A percentile compares a stretch with the other conserved stretches of the same genome.
These are phyloP conservation scores for Epirrhoe alternata DNA, from an alignment of 2,888 invertebrate genomes.

Conservation along the genomic window DNA sequence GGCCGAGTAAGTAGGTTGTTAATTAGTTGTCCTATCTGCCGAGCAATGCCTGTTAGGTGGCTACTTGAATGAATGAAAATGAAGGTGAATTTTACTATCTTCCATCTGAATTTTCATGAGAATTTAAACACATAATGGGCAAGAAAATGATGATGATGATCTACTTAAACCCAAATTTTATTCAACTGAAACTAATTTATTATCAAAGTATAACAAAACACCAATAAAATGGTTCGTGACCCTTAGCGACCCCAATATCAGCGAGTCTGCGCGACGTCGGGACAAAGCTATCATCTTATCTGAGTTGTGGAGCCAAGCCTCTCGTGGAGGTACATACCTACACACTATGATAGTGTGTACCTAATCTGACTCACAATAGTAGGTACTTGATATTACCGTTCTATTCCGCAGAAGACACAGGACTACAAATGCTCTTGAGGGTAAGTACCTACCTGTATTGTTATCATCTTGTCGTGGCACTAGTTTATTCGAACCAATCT, in stretches of 20 bases:
- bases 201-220: slow-evolving; percentile 24
- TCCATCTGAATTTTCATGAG: too few species aligned
- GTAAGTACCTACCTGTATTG: too few species aligned
- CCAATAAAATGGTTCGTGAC: slow-evolving; percentile 37
- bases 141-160: too few species aligned
- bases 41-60: too few species aligned
- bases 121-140: too few species aligned
- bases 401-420: not conserved
- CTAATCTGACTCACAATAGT: slow-evolving; percentile 23
- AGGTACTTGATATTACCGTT: not conserved
- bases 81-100: too few species aligned
- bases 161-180: not conserved
- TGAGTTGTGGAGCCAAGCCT: slow-evolving; percentile 51
- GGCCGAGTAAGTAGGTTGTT: too few species aligned
- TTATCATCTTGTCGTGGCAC: too few species aligned
- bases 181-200: not conserved
- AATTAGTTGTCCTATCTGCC: too few species aligned
- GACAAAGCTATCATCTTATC: slow-evolving; percentile 26
- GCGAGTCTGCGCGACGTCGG: slow-evolving; percentile 24
- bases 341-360: slow-evolving; percentile 17
- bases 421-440: too few species aligned
- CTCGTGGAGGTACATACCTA: slow-evolving; percentile 36
- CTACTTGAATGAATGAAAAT: too few species aligned
- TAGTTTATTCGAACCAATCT: too few species aligned
- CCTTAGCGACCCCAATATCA: slow-evolving; percentile 30